phyloP scores from a whole-genome alignment of 1,140 invertebrate species.

The Helicoverpa armigera region DNA sequence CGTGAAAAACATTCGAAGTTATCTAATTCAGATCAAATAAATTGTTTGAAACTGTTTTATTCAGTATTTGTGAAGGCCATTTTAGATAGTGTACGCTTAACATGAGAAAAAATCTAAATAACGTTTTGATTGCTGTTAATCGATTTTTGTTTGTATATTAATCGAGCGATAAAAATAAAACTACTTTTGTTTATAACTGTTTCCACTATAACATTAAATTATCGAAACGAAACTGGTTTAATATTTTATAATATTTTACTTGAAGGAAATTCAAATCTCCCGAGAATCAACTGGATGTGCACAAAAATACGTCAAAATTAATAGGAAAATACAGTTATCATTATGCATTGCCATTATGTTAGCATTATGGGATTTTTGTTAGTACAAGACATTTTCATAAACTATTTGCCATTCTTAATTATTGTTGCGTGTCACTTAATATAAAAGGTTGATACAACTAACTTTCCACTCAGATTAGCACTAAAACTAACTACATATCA shows the following conservation, averaged over 20 bases:
- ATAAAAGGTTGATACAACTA: background rate
- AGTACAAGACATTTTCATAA: no score
- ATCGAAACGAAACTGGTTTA: no score
- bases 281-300: no score
- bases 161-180: background rate
- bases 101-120: constrained; percentile 20
- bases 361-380: no score
- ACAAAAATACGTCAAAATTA: no score
- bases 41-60: constrained; percentile 12
- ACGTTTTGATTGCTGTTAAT: constrained; percentile 2
- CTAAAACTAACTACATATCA: background rate
- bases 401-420: no score
- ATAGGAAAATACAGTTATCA: background rate
- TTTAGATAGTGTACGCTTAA: constrained; percentile 10
- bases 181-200: background rate
- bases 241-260: no score
- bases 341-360: no score
- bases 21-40: constrained; percentile 37
- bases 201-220: no score
- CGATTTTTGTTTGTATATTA: constrained; percentile 13
- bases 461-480: constrained; percentile 11
- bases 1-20: background rate
- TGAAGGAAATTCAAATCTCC: no score
- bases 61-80: background rate
- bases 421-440: background rate